Base-by-base conservation (phyloP, 2,113 vertebrate genomes). In the Sebastes fasciatus region DNA sequence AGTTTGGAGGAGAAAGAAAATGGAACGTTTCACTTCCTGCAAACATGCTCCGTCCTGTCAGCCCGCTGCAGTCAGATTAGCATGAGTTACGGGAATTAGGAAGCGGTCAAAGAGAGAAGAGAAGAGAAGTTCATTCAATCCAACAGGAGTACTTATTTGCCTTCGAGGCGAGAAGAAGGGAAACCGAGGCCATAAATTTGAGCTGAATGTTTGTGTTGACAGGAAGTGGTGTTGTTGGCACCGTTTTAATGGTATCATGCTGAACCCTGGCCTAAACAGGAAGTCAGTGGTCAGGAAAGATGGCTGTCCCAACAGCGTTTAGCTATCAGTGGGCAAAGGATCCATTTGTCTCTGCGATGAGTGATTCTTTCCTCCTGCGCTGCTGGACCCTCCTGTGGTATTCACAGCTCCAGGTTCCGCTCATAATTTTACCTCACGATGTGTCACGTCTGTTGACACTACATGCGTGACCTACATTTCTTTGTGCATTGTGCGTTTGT, bases 31-130 rank as follows among this genome's bases (percentile, higher is more conserved):
- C 43, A 90, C 92, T 94, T 94, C 94, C 93, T 92, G 79, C 86
- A 73, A 92, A 94, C 92, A 84, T 91, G 92, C 86, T 84, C 69
- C 42, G 85, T 93, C 94, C 87, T 89, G 94, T 89, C 82, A 80
- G 84, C 80, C 46, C 57, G 79, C 85, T 84, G 46, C 77, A 86
- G 88, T 90, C 89, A 91, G 90, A 94, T 92, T 91, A 91, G 84
- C 55, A 60, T 91, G 93, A 94, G 23, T 94, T 94, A 93, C 3
- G 88, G 87, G 93, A 87, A 85, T 63, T 61, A 45, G 76, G 78
- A 74, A 77, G n/a, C 63, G 70, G 79, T 34, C 73, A 49, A 55
- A 65, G 45, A 57, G 68, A 71, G 61, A 71, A 72, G 63, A 80
- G 66, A 64, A 58, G 80, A 83, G 78, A 86, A 82, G 19, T 71